Evolutionary conservation across 2,888 invertebrate genomes (phyloP), one percentile per base, ranked within the genome.

Genomic region (Pachliopta kotzebuea): DNA sequence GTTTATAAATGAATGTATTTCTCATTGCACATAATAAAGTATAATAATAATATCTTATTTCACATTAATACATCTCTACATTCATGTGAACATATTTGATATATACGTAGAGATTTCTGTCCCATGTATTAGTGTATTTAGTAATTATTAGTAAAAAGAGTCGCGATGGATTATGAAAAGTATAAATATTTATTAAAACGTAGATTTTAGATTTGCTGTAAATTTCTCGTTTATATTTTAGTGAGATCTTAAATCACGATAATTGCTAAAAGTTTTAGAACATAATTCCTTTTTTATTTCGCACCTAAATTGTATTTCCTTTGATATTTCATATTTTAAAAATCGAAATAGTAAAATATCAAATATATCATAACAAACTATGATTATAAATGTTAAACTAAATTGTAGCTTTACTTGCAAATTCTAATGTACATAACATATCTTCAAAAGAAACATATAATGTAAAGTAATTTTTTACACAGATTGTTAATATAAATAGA

Each of bases 161-260:
- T 65, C 65, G 65, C 65, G 65, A 65, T 57, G 45, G 56, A 65
- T 65, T 65, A 65, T 65, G 65, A 65, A 65, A 53, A 42, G n/a
- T 49, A 45, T 63, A 23, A 24, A 53, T 29, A 54, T 62, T 54
- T 21, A 45, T 57, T 29, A 24, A 58, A 21, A 21, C n/a, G 20
- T 58, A 58, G 54, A 26, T 54, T 54, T 20, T 58, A 63, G 45
- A 63, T 54, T 54, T 17, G 3, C 29, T 52, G 14, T 49, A 6
- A 26, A 29, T 26, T 18, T 26, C 18, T 56, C 49, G n/a, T 45
- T 45, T 45, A 1, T 50, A 7, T 20, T 50, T 50, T 21, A 2
- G 42, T 45, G 11, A 37, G 11, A 37, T 6, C 14, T 37, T n/a
- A 7, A 45, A 45, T 18, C n/a, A n/a, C 18, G 8, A 45, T 45